These are phyloP conservation scores for Romanogobio albipinnatus DNA, from an alignment of 2,113 vertebrate genomes.

Conservation along the genomic window DNA sequence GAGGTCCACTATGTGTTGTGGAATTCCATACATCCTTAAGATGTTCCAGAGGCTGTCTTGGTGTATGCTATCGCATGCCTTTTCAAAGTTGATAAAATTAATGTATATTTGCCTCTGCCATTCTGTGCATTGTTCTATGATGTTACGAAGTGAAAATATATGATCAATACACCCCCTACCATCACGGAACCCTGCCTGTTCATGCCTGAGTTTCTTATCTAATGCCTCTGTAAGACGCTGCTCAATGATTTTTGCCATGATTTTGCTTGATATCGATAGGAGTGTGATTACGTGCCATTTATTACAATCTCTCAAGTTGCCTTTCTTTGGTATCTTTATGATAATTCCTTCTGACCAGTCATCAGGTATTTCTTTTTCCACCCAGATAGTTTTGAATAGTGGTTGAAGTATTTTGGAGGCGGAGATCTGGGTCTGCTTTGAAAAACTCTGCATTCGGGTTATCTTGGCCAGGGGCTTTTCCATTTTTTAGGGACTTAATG, in stretches of 20 bases:
- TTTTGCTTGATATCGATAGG: constrained; percentile 18
- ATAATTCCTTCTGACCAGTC: background rate
- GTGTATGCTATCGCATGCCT: background rate
- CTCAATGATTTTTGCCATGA: background rate
- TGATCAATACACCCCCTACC: background rate
- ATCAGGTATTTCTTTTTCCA: background rate
- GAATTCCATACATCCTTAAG: background rate
- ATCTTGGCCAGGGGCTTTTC: too few relatives aligned
- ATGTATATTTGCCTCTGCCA: constrained; percentile 4
- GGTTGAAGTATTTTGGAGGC: background rate
- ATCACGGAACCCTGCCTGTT: background rate
- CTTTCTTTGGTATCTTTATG: background rate
- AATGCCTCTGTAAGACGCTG: background rate
- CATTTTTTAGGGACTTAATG: background rate
- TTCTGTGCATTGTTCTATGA: constrained; percentile 17
- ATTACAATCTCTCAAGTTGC: background rate
- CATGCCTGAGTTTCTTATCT: background rate
- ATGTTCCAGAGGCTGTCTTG: background rate
- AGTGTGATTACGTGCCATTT: background rate
- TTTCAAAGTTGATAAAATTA: background rate
- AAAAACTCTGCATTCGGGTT: background rate
- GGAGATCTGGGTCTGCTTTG: background rate
- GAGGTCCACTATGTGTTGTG: background rate
- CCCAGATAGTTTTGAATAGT: background rate
- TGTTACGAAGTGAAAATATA: background rate